Evolutionary conservation across 2,888 invertebrate species (phyloP).

Genomic region (Thalpophila matura): DNA sequence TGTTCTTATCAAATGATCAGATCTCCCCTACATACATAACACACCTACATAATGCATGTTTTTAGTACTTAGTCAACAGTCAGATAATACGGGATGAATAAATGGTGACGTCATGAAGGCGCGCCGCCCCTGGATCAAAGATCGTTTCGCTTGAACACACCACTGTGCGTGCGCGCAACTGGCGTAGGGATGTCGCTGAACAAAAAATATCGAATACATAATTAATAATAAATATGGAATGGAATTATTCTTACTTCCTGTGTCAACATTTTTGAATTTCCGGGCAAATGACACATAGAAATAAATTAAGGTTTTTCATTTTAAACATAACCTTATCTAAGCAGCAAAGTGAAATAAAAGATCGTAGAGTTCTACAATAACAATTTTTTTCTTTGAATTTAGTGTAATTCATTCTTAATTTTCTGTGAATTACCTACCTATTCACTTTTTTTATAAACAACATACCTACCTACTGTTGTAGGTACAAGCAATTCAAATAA

Average conservation of each 20-base stretch:
- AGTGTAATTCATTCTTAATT: neutral
- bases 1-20: slow-evolving; percentile 44
- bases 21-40: slow-evolving; percentile 59
- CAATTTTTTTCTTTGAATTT: neutral
- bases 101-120: slow-evolving; percentile 82
- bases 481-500: slow-evolving; percentile 11
- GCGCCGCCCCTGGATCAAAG: slow-evolving; percentile 80
- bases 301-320: slow-evolving; percentile 8
- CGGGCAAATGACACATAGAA: neutral
- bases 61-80: slow-evolving; percentile 65
- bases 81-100: slow-evolving; percentile 73
- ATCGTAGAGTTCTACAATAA: neutral
- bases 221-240: slow-evolving; percentile 36
- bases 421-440: too few relatives aligned
- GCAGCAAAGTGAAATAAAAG: neutral
- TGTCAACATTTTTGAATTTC: neutral
- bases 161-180: slow-evolving; percentile 67
- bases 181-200: slow-evolving; percentile 69
- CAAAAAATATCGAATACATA: slow-evolving; percentile 36
- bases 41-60: slow-evolving; percentile 59
- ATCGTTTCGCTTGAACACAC: slow-evolving; percentile 78
- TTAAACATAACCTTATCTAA: too few relatives aligned
- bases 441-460: neutral
- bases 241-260: slow-evolving; percentile 41
- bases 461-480: too few relatives aligned